These are phyloP conservation scores for Brachymystax lenok DNA, from an alignment of 2,797 vertebrate genomes.

Conservation along the genomic window DNA sequence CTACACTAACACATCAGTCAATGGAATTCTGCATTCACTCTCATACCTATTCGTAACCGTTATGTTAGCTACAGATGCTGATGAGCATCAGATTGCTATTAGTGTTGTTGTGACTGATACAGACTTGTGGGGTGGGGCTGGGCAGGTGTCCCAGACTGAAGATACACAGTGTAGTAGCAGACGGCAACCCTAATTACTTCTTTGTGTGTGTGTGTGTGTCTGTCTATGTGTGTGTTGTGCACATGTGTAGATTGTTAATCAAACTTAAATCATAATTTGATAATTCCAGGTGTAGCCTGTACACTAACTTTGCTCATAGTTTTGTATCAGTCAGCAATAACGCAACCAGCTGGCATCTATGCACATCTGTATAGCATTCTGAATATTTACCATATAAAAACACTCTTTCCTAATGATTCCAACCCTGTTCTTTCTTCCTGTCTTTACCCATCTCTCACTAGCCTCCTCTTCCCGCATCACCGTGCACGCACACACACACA, in stretches of 20 bases:
- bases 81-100: neutral
- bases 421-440: neutral
- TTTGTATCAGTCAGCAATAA: neutral
- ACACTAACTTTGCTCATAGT: neutral
- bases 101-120: neutral
- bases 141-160: slow-evolving; percentile 14
- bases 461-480: neutral
- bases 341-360: neutral
- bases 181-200: slow-evolving; percentile 11
- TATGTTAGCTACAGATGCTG: neutral
- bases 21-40: neutral
- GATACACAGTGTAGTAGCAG: neutral
- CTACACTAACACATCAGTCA: neutral
- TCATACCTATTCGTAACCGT: neutral
- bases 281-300: slow-evolving; percentile 30
- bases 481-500: neutral
- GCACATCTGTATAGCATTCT: too few species aligned
- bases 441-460: neutral
- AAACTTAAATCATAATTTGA: neutral
- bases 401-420: neutral
- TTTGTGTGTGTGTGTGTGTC: slow-evolving; percentile 10
- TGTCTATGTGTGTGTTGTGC: slow-evolving; percentile 3
- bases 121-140: neutral
- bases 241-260: neutral
- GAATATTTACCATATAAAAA: too few species aligned